Conservation (phyloP, 2,888 invertebrate species). For the Phytoseiulus persimilis region DNA sequence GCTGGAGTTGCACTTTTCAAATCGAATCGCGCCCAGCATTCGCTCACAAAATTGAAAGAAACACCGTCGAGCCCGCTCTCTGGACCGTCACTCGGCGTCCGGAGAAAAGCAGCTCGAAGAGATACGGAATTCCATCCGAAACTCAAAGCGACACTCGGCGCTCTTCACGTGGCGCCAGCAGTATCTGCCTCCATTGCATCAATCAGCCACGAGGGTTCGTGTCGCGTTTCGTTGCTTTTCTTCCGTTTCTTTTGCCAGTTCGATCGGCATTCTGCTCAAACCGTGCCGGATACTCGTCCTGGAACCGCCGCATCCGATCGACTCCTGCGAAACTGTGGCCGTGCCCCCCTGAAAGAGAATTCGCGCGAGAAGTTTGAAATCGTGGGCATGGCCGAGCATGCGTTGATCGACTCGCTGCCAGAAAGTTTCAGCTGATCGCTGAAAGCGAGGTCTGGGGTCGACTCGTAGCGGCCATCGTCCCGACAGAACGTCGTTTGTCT, state of each 20-base stretch:
- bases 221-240: not conserved
- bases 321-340: not conserved
- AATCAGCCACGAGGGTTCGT: slow-evolving; percentile 26
- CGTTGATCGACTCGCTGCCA: not conserved
- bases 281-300: not conserved
- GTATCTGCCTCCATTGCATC: slow-evolving; percentile 37
- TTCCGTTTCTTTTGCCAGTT: not conserved
- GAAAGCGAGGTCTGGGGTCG: not conserved
- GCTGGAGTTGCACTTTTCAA: not conserved
- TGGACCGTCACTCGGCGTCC: not conserved
- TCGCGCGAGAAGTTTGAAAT: not conserved
- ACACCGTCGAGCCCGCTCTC: not conserved
- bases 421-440: not conserved
- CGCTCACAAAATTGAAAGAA: not conserved
- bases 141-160: not conserved
- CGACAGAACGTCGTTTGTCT: no score
- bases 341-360: not conserved
- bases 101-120: not conserved
- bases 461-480: not conserved
- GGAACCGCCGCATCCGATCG: not conserved
- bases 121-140: not conserved
- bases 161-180: slow-evolving; percentile 6
- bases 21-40: no score
- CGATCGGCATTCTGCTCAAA: not conserved
- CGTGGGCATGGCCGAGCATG: slow-evolving; percentile 5